Conservation (phyloP, 1,140 invertebrate genomes). For the Leptonema lineaticorne region DNA sequence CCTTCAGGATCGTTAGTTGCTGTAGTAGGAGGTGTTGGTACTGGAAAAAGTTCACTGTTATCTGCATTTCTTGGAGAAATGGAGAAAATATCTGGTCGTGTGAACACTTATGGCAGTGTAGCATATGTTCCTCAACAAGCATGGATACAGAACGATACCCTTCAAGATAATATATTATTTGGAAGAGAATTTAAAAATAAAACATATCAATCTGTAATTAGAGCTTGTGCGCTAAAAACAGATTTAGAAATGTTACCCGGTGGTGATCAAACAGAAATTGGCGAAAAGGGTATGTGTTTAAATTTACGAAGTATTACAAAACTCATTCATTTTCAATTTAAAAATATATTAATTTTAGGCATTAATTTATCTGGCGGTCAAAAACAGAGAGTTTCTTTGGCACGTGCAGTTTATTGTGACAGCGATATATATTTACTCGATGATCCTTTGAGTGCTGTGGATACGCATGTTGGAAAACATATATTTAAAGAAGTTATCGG, state of each 20-base stretch:
- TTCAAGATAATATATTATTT: conserved; percentile 88
- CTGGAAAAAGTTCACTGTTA: conserved; percentile 87
- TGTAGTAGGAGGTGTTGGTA: conserved; percentile 84
- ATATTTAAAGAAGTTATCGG: conserved; percentile 92
- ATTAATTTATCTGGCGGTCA: conserved; percentile 98
- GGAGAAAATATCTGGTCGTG: conserved; percentile 74
- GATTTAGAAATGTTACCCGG: conserved; percentile 87
- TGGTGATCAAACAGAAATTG: conserved; percentile 90
- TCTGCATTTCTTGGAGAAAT: conserved; percentile 88
- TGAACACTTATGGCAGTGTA: conserved; percentile 81
- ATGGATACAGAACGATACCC: conserved; percentile 90
- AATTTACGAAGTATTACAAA: background rate
- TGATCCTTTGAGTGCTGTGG: conserved; percentile 94
- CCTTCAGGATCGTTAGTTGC: conserved; percentile 71
- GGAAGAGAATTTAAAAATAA: conserved; percentile 68
- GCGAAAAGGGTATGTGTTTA: conserved; percentile 71
- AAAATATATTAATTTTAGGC: conserved; percentile 50
- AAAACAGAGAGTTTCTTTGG: conserved; percentile 93
- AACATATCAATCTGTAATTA: conserved; percentile 79
- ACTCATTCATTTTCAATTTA: background rate
- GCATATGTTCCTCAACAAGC: conserved; percentile 92
- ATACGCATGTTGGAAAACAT: conserved; percentile 94
- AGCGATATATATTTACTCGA: conserved; percentile 91
- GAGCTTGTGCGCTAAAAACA: conserved; percentile 79
- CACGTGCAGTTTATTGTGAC: conserved; percentile 89